Percentiles rank a stretch among this genome's conserved stretches.
These are phyloP conservation scores for Philonicus albiceps DNA, from an alignment of 2,888 invertebrate species.

Conservation along the genomic window DNA sequence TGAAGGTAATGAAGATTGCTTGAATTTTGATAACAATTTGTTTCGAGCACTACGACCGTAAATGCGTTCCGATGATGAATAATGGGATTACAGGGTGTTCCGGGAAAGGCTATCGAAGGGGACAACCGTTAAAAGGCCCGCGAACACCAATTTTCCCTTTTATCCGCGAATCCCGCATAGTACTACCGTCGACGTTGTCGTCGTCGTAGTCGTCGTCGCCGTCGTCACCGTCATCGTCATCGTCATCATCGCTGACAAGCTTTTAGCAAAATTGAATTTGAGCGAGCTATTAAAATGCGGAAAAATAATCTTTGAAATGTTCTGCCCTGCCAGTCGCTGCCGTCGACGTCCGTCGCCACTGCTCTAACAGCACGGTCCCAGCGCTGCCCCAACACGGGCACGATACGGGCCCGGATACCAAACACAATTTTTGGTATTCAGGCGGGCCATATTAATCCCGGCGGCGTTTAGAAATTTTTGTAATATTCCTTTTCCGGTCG, in stretches of 20 bases:
- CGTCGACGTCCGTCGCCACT: not conserved
- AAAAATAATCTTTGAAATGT: constrained; percentile 18
- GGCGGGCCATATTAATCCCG: not conserved
- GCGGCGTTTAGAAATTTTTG: not conserved
- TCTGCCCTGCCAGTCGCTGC: not conserved
- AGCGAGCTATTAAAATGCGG: constrained; percentile 32
- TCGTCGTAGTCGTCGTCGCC: not conserved
- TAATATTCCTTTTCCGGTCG: not conserved
- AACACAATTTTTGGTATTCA: not conserved
- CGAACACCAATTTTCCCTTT: not conserved
- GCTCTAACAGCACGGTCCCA: not conserved
- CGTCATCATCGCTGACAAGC: constrained; percentile 25
- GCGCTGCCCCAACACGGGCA: not conserved
- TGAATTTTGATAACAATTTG: constrained; percentile 35
- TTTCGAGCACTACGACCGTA: constrained; percentile 23
- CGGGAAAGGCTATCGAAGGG: not conserved
- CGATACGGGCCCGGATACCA: not conserved
- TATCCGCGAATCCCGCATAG: not conserved
- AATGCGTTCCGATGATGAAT: constrained; percentile 39
- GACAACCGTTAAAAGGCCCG: not conserved
- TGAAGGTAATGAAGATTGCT: constrained; percentile 33
- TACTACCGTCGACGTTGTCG: not conserved
- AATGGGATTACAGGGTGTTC: constrained; percentile 31
- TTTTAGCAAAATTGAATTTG: constrained; percentile 42
- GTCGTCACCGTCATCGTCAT: not conserved